phyloP scores from a whole-genome alignment of 2,888 invertebrate species.

The Abrostola tripartita region DNA sequence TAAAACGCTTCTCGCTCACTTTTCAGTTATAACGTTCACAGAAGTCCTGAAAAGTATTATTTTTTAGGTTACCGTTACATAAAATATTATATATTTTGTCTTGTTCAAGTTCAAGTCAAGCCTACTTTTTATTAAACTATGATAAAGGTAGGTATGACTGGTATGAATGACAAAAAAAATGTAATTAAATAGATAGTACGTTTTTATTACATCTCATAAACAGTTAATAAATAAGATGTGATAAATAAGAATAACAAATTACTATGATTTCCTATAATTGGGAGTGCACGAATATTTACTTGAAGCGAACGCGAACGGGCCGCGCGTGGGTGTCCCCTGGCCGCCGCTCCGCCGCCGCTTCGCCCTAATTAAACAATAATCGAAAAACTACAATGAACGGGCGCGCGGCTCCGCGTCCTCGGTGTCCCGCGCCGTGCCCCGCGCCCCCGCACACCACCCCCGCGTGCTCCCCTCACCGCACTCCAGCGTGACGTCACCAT shows the following conservation, averaged over 20 bases:
- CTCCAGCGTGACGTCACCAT: constrained; percentile 80
- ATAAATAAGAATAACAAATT: neutral
- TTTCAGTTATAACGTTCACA: too few species aligned
- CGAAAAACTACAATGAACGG: constrained; percentile 89
- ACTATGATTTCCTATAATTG: neutral
- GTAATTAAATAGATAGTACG: too few species aligned
- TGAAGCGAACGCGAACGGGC: constrained; percentile 65
- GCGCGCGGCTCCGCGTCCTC: constrained; percentile 84
- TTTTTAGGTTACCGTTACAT: too few species aligned
- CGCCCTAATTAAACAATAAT: constrained; percentile 89
- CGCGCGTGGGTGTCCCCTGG: constrained; percentile 75
- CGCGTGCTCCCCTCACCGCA: constrained; percentile 53
- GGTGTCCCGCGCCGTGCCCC: constrained; percentile 69
- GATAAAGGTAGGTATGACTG: too few species aligned
- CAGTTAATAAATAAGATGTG: neutral
- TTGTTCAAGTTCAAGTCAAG: too few species aligned
- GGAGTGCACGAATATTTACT: constrained; percentile 42
- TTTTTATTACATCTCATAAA: too few species aligned
- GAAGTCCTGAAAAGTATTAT: too few species aligned
- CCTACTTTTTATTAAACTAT: too few species aligned
- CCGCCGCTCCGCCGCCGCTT: constrained; percentile 88
- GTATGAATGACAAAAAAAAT: too few species aligned
- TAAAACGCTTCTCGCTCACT: too few species aligned
- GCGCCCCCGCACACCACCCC: constrained; percentile 49
- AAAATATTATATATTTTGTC: too few species aligned